Percentiles rank a stretch among this genome's conserved stretches.
These are phyloP conservation scores for Drosophila picticornis DNA, from an alignment of 2,888 invertebrate species.

Conservation along the genomic window DNA sequence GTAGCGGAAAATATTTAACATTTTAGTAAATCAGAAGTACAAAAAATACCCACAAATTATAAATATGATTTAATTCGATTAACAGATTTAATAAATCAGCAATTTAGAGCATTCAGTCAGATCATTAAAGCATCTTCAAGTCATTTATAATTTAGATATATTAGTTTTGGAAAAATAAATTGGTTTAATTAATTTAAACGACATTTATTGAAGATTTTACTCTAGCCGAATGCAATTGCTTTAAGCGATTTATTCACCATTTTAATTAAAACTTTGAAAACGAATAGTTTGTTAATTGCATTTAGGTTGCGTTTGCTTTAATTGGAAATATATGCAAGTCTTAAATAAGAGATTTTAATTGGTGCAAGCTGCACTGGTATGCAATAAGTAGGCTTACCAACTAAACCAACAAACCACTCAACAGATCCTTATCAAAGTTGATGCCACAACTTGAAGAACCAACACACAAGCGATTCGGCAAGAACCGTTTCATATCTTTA, in stretches of 20 bases:
- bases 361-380: neutral
- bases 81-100: neutral
- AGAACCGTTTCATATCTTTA: constrained; percentile 51
- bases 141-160: neutral
- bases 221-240: no score
- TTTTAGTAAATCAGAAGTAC: neutral
- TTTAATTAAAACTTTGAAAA: neutral
- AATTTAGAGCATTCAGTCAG: neutral
- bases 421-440: constrained; percentile 37
- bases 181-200: no score
- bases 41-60: neutral
- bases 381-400: neutral
- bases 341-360: neutral
- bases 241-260: neutral
- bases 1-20: neutral
- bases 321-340: neutral
- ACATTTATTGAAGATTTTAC: no score
- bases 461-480: constrained; percentile 24
- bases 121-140: neutral
- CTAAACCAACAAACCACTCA: constrained; percentile 13
- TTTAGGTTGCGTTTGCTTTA: neutral
- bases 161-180: no score
- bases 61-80: neutral
- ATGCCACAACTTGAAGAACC: constrained; percentile 28
- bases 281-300: neutral